Percentiles rank a stretch among this genome's conserved stretches.
phyloP scores from a whole-genome alignment of 2,797 vertebrate species.

The Oreortyx pictus region DNA sequence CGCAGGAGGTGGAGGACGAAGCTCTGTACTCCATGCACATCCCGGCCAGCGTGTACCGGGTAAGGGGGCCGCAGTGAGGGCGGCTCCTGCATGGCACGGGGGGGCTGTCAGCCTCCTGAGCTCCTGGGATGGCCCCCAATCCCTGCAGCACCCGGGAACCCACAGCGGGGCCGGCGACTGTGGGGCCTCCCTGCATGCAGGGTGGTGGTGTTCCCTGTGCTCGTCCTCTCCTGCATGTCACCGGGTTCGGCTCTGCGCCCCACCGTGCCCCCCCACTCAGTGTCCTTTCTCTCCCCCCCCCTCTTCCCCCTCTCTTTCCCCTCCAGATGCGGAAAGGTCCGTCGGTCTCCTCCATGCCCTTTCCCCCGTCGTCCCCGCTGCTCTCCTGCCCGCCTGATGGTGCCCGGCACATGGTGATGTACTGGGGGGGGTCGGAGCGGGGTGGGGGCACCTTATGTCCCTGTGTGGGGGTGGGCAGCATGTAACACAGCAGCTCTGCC shows the following conservation, averaged over 20 bases:
- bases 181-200: neutral
- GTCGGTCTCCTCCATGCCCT: slow-evolving; percentile 83
- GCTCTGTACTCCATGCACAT: slow-evolving; percentile 77
- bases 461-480: neutral
- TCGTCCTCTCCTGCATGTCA: neutral
- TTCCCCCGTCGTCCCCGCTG: slow-evolving; percentile 84
- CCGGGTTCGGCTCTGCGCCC: neutral
- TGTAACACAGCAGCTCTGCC: neutral
- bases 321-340: slow-evolving; percentile 91
- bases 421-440: neutral
- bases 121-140: neutral
- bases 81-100: neutral
- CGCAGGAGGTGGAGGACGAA: slow-evolving; percentile 79
- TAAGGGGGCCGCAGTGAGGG: slow-evolving; percentile 58
- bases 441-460: neutral
- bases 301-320: neutral
- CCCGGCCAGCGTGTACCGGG: slow-evolving; percentile 79
- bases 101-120: neutral
- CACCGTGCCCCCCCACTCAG: rapidly evolving
- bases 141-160: neutral
- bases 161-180: neutral
- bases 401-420: slow-evolving; percentile 91
- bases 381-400: slow-evolving; percentile 88
- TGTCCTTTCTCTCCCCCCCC: neutral
- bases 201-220: neutral